Base-by-base conservation (phyloP, 2,797 vertebrate species). In the Lagodon rhomboides region DNA sequence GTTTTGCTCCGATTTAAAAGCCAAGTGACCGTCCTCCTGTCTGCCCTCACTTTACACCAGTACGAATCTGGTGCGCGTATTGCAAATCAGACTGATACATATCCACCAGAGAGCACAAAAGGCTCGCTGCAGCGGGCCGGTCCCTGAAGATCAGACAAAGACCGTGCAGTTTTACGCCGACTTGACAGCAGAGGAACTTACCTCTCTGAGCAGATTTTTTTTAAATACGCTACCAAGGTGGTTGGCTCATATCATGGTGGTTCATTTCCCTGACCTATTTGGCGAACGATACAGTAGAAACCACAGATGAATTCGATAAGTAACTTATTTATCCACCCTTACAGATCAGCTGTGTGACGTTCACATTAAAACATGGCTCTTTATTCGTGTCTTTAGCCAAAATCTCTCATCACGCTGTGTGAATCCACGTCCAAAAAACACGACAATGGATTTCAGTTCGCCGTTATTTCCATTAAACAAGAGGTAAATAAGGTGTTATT, bases 131-230 rank as follows among this genome's bases (percentile, higher is more conserved):
- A 34, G 77, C 34, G 88, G 91, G 80, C 69, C 87, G 75, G 79
- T 81, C 71, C 77, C 59, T 53, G 44, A 20, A 73, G 73, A 86
- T 80, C 70, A 87, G 54, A 93, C 92, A 93, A 91, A 92, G 88
- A 84, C 56, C 68, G 41, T 22, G 30, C 79, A 66, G 41, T 27
- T 30, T 60, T 51, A 71, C 12, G 63, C 3, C 50, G 84, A 71
- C 64, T 23, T 81, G 60, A 66, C 75, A 80, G 64, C 38, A 74
- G 23, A 61, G 27, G 38, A 68, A 49, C 80, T 68, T 51, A 63
- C 70, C 70, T 73, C 62, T 56, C 30, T 62, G 59, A 27, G 50
- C 34, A 5, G 47, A 2, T 23, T 55, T 44, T 55, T 44, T 56
- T 34, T 11, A 23, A 8, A 15, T 4, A 44, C 0, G 20, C 20